Percentiles rank a stretch among this genome's conserved stretches.
Conservation (phyloP, 1,140 invertebrate species). For the Sycophila sp. region DNA sequence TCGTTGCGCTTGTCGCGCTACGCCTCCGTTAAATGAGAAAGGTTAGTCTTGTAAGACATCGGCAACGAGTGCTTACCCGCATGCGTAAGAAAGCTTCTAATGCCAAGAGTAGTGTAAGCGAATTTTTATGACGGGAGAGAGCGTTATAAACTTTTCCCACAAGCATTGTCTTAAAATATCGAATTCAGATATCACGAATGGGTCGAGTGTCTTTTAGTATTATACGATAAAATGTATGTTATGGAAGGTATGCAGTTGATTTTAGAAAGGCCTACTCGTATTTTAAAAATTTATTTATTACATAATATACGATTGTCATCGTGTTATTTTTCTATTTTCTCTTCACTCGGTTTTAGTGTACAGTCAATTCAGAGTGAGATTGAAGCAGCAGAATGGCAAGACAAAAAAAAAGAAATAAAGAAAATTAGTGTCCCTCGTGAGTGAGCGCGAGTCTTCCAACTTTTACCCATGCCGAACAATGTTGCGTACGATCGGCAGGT, state of each 20-base stretch:
- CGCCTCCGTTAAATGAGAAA: constrained; percentile 4
- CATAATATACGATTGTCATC: too few relatives aligned
- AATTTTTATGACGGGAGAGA: neutral
- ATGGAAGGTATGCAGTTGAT: too few relatives aligned
- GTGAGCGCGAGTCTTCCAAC: constrained; percentile 1
- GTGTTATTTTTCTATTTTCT: too few relatives aligned
- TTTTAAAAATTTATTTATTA: too few relatives aligned
- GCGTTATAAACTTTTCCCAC: neutral
- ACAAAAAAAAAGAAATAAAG: neutral
- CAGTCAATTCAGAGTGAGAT: too few relatives aligned
- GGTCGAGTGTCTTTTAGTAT: too few relatives aligned
- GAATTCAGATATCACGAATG: too few relatives aligned
- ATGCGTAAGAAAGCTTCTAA: neutral
- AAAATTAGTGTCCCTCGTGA: constrained; percentile 1
- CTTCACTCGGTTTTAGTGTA: too few relatives aligned
- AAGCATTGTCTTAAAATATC: too few relatives aligned
- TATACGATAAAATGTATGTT: too few relatives aligned
- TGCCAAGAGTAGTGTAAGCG: neutral
- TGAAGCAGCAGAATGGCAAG: neutral
- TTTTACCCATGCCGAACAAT: constrained; percentile 48
- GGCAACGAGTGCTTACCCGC: neutral
- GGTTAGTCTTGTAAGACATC: constrained; percentile 10
- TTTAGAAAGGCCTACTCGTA: too few relatives aligned
- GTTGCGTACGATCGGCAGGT: constrained; percentile 50
- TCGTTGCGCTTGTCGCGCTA: neutral